Evolutionary conservation across 2,797 vertebrate genomes (phyloP), one percentile per base, ranked within the genome.

Genomic region (Cyprinella venusta): DNA sequence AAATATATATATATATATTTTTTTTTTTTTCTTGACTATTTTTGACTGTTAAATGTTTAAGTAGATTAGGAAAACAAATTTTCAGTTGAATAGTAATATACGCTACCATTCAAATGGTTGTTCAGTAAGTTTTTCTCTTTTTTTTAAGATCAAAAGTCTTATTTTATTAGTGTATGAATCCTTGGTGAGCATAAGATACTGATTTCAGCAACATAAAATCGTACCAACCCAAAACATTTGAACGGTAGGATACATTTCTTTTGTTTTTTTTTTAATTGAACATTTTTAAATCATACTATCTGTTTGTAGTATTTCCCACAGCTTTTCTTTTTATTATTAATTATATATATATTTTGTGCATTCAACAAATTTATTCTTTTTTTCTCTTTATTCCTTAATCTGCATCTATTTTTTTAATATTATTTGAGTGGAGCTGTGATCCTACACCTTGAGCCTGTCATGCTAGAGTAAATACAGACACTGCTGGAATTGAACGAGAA

Each of bases 41-140:
- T 30, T 30, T 2, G 30, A 33, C 30, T 33, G 30, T 33, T 33
- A 33, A 33, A 33, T 33, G 30, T 33, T 33, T 33, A 33, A 33
- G 4, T 12, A 9, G 9, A 42, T 42, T 12, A 19, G 18, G 8
- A 40, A 33, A 8, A 18, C 30, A 18, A 19, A 36, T 18, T 42
- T 45, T 45, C 1, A 24, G 21, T 69, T 24, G 40, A 69, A 8
- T 1, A 21, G 52, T 54, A 16, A 19, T 19, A 8, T 19, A 21
- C 18, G 18, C 6, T 54, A 54, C 19, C 52, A 52, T 8, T 54
- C 50, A 21, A 54, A 19, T 8, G 50, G 19, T 19, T 52, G 6
- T 18, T 52, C 50, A 0, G 1, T 6, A 50, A 50, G 16, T 0
- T 18, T 18, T 50, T 18, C 1, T 1, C 13, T 18, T 2, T 0